Evolutionary conservation across 2,888 invertebrate species (phyloP), one percentile per base, ranked within the genome.

Genomic region (Dicyrtoma fusca): DNA sequence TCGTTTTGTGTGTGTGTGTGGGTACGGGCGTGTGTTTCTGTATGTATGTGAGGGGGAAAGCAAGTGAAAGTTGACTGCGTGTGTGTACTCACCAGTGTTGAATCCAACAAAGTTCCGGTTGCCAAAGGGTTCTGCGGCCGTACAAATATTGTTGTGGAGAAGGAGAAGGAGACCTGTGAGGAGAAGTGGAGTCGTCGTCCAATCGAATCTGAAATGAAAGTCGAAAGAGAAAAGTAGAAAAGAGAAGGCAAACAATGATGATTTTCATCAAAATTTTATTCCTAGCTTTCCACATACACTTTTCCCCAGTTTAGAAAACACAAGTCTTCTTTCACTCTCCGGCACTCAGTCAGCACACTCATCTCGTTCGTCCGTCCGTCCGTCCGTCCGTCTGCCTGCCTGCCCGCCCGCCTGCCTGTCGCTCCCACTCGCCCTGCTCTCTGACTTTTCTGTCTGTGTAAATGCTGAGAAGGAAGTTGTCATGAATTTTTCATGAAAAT

Each of bases 401-500:
- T 45, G 45, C 42, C 17, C 25, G 34, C 53, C 26, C 34, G 42
- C 23, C 66, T 51, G 44, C 42, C 66, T 66, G 49, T 53, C 69
- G 55, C 23, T 69, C 21, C 19, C 63, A 26, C 63, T 63, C 63
- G 8, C 1, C 57, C 59, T 45, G 21, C 21, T 57, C 44, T 6
- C 21, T 42, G 44, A 19, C n/a, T n/a, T n/a, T n/a, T 53, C 19
- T 57, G 21, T 23, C 23, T 66, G 55, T 64, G 64, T 71, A 44
- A 64, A 63, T 65, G 17, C n/a, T 51, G 64, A 42, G 26, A 45
- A 51, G 25, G 66, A 66, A 66, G 53, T 66, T n/a, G 66, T 45
- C 65, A 74, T 74, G 73, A 71, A 74, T 74, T 74, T 74, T 74
- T 74, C 73, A 74, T 74, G 73, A 65, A 71, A 71, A 74, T 45